A percentile compares a stretch with the other conserved stretches of the same genome.
phyloP scores from a whole-genome alignment of 2,797 vertebrate species.

The Arnoldichthys spilopterus region DNA sequence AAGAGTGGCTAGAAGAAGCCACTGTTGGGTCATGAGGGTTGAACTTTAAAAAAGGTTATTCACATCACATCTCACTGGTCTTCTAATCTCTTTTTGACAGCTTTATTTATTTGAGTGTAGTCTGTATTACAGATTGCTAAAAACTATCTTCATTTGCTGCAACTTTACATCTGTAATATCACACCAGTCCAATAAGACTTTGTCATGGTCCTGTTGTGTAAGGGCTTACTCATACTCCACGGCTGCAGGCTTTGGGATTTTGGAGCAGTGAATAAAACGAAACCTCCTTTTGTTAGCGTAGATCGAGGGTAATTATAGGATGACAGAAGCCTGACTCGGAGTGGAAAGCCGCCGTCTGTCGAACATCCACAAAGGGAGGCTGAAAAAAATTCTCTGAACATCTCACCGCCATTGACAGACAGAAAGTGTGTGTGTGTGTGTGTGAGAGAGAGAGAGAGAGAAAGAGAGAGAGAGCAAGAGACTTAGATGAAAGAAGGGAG shows the following conservation, averaged over 20 bases:
- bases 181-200: not conserved
- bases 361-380: conserved; percentile 58
- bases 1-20: too few species aligned
- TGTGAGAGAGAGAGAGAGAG: conserved; percentile 24
- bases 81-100: not conserved
- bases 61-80: too few species aligned
- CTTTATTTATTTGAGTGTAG: not conserved
- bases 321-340: conserved; percentile 52
- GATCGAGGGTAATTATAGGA: conserved; percentile 57
- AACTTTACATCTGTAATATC: not conserved
- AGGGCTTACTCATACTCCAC: conserved; percentile 8
- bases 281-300: conserved; percentile 44
- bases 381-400: conserved; percentile 37
- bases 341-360: conserved; percentile 48
- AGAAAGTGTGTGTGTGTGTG: conserved; percentile 9
- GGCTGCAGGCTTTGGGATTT: not conserved
- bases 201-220: not conserved
- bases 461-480: conserved; percentile 8
- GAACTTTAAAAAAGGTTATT: too few species aligned
- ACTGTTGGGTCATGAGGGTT: too few species aligned
- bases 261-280: conserved; percentile 22
- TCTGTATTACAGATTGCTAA: not conserved
- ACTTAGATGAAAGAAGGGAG: not conserved
- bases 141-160: not conserved
- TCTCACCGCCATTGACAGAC: conserved; percentile 33